These are phyloP conservation scores for Periophthalmodon schlosseri DNA, from an alignment of 2,113 vertebrate genomes.

Conservation along the genomic window DNA sequence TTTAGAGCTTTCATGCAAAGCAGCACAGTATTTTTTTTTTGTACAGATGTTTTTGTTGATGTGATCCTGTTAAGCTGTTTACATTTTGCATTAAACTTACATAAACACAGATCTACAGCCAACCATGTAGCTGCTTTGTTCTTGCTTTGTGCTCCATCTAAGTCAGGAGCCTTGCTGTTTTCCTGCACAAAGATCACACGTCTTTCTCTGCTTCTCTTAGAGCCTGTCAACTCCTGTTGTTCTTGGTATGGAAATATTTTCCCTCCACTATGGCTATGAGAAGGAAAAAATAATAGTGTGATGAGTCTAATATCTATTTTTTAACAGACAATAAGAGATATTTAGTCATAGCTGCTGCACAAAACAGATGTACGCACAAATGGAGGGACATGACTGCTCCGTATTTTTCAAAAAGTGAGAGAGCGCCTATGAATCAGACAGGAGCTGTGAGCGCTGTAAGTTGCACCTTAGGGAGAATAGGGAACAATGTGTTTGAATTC, in stretches of 20 bases:
- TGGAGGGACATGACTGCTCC: conserved; percentile 8
- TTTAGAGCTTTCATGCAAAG: too few relatives aligned
- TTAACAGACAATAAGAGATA: conserved; percentile 4
- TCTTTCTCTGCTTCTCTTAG: neutral
- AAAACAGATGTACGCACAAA: neutral
- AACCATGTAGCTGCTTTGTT: neutral
- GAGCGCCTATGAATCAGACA: conserved; percentile 8
- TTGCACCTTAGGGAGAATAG: neutral
- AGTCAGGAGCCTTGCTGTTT: neutral
- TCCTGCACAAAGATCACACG: conserved; percentile 14
- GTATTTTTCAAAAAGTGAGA: conserved; percentile 6
- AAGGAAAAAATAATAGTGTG: neutral
- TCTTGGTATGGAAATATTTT: conserved; percentile 20
- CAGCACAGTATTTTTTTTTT: too few relatives aligned
- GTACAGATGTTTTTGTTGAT: neutral
- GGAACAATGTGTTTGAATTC: conserved; percentile 4
- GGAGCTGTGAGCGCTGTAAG: neutral
- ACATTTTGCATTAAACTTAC: neutral
- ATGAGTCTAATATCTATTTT: neutral
- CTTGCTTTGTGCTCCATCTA: neutral
- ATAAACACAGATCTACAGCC: neutral
- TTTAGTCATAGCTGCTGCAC: neutral
- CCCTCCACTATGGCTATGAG: neutral
- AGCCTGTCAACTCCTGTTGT: conserved; percentile 1
- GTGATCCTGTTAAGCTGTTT: neutral